Percentiles rank a stretch among this genome's conserved stretches.
phyloP scores from a whole-genome alignment of 2,888 invertebrate genomes.

The Callosobruchus maculatus region DNA sequence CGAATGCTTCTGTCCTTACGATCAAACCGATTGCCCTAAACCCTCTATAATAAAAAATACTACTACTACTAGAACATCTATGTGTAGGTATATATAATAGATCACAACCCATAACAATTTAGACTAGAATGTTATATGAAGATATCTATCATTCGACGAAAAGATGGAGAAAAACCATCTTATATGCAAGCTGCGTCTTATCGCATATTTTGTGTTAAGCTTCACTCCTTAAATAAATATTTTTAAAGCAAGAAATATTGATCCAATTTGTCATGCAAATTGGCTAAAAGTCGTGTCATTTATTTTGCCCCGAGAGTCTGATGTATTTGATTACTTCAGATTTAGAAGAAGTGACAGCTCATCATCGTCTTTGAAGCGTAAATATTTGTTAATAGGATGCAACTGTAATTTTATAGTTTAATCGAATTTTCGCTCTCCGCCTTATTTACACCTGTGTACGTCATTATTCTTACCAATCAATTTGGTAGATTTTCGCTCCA shows the following conservation, averaged over 20 bases:
- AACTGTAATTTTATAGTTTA: slow-evolving; percentile 41
- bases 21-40: no score
- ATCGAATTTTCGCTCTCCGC: slow-evolving; percentile 27
- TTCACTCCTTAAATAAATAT: slow-evolving; percentile 48
- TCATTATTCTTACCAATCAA: slow-evolving; percentile 6
- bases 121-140: not conserved
- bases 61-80: no score
- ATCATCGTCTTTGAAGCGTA: slow-evolving; percentile 42
- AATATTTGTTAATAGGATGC: slow-evolving; percentile 43
- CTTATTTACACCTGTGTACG: slow-evolving; percentile 26
- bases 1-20: no score
- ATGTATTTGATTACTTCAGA: slow-evolving; percentile 34
- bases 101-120: not conserved
- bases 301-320: slow-evolving; percentile 41
- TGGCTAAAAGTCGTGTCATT: slow-evolving; percentile 50
- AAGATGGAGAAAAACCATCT: not conserved
- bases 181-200: not conserved
- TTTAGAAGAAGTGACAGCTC: slow-evolving; percentile 42
- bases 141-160: not conserved
- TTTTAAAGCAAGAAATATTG: slow-evolving; percentile 52
- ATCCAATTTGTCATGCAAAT: slow-evolving; percentile 51
- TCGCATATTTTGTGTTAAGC: slow-evolving; percentile 12
- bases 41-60: no score
- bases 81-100: no score
- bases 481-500: not conserved